These are phyloP conservation scores for Anarhynchus alexandrinus DNA, from an alignment of 2,113 vertebrate species.

Conservation along the genomic window DNA sequence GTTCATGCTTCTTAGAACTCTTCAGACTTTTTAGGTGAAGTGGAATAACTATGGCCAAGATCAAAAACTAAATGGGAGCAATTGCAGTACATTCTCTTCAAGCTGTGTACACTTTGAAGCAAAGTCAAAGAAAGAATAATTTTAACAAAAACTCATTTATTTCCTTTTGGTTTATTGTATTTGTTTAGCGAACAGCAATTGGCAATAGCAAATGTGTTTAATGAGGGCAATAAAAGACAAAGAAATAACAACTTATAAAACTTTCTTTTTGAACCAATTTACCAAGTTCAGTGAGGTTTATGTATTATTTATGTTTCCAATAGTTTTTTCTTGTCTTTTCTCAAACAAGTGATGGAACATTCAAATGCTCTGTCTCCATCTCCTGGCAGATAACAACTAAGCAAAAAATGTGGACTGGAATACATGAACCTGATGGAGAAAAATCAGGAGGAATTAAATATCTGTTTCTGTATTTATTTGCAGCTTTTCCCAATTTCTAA, in stretches of 20 bases:
- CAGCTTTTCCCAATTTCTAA: not conserved
- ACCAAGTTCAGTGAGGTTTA: not conserved
- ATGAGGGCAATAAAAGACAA: not conserved
- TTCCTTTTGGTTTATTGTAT: not conserved
- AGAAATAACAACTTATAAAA: not conserved
- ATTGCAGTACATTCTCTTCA: not conserved
- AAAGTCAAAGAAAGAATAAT: not conserved
- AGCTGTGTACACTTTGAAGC: not conserved
- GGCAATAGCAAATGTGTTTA: not conserved
- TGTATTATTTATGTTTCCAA: not conserved
- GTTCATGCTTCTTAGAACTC: not conserved
- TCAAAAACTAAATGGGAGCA: not conserved
- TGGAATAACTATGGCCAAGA: not conserved
- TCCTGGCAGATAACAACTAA: constrained; percentile 17
- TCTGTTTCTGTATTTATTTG: not conserved
- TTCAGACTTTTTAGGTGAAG: not conserved
- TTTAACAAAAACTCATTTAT: not conserved
- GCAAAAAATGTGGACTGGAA: not conserved
- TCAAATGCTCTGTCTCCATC: constrained; percentile 52
- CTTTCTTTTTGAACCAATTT: not conserved
- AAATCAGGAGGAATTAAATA: not conserved
- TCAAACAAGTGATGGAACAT: not conserved
- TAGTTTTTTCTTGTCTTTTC: not conserved
- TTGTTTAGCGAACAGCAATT: not conserved
- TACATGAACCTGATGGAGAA: not conserved